Evolutionary conservation across 2,797 vertebrate species (phyloP).

Genomic region (Acanthiza pusilla): DNA sequence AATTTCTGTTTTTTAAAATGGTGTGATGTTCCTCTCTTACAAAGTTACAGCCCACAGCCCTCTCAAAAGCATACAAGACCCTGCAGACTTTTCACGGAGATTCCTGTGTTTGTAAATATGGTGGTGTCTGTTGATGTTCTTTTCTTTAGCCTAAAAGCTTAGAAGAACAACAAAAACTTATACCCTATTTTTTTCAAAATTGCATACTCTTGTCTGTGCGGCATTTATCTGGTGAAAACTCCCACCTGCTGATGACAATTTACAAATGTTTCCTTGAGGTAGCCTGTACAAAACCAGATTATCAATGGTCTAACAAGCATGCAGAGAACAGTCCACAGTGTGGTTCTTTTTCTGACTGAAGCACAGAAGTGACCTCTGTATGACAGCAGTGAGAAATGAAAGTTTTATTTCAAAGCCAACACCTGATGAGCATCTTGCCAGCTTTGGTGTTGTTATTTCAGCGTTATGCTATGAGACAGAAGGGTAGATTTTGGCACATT

Average conservation of each 20-base stretch:
- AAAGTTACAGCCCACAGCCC: background rate
- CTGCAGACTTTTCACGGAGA: background rate
- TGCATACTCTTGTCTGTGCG: background rate
- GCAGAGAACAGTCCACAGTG: background rate
- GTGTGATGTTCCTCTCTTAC: background rate
- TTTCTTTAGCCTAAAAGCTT: background rate
- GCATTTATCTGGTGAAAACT: background rate
- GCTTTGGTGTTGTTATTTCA: background rate
- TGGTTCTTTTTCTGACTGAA: background rate
- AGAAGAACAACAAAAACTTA: background rate
- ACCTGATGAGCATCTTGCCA: background rate
- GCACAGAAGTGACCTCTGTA: background rate
- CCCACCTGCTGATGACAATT: background rate
- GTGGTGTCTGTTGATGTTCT: background rate
- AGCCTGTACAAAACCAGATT: background rate
- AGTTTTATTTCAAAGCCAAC: background rate
- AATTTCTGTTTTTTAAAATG: background rate
- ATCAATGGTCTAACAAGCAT: background rate
- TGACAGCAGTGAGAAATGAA: background rate
- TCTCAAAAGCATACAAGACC: background rate
- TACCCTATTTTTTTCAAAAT: background rate
- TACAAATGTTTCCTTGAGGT: background rate
- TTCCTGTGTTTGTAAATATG: background rate
- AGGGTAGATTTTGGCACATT: conserved; percentile 2
- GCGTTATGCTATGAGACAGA: background rate